Evolutionary conservation across 2,113 vertebrate genomes (phyloP).

Genomic region (Reinhardtius hippoglossoides): DNA sequence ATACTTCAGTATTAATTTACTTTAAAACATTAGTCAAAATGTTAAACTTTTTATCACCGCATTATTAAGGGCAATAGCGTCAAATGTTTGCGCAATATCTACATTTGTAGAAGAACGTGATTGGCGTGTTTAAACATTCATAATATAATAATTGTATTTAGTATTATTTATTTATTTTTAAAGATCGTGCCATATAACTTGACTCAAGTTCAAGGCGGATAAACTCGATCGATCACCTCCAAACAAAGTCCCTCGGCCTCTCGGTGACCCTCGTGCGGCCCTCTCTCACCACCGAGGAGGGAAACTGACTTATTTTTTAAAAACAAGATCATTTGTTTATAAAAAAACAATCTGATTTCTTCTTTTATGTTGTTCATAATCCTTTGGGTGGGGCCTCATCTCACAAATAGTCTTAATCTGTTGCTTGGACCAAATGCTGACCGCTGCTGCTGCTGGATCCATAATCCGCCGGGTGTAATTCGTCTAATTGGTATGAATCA

Average conservation of each 20-base stretch:
- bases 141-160: not conserved
- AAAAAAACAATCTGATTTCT: not conserved
- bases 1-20: not conserved
- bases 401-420: not conserved
- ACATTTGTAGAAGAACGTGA: too few species aligned
- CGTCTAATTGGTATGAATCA: conserved; percentile 5
- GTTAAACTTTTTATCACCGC: not conserved
- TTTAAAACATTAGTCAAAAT: not conserved
- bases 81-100: not conserved
- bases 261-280: conserved; percentile 66
- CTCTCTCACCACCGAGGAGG: conserved; percentile 19
- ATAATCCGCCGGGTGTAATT: not conserved
- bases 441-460: conserved; percentile 4
- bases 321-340: not conserved
- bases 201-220: conserved; percentile 58
- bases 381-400: not conserved
- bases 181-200: not conserved
- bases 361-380: not conserved
- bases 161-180: not conserved
- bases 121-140: not conserved
- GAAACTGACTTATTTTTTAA: conserved; percentile 41
- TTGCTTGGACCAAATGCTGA: not conserved
- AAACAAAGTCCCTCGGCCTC: conserved; percentile 75
- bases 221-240: conserved; percentile 71
- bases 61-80: not conserved